These are phyloP conservation scores for Meleagris gallopavo DNA, from an alignment of 2,113 vertebrate genomes.

Conservation along the genomic window DNA sequence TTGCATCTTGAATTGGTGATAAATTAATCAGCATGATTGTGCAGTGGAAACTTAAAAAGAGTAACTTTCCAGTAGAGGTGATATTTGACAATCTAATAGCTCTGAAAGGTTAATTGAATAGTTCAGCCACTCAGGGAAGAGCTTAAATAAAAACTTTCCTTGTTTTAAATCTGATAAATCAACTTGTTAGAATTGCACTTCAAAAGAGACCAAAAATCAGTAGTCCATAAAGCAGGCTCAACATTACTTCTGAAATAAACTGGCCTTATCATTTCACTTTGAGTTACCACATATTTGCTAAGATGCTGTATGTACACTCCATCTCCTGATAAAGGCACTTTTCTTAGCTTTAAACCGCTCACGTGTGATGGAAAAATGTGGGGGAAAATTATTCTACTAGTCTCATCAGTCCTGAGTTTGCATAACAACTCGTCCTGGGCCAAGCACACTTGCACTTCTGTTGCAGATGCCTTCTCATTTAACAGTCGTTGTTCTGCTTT, in stretches of 20 bases:
- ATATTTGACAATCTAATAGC: not conserved
- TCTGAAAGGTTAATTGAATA: not conserved
- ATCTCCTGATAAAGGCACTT: not conserved
- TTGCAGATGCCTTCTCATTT: not conserved
- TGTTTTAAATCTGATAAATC: too few relatives aligned
- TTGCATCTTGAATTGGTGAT: not conserved
- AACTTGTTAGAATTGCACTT: not conserved
- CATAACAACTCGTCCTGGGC: too few relatives aligned
- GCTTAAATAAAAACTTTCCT: not conserved
- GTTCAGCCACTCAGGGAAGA: not conserved
- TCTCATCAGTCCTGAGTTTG: not conserved
- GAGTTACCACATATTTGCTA: not conserved
- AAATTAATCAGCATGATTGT: not conserved
- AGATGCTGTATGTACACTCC: not conserved
- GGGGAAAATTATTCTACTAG: fast-evolving
- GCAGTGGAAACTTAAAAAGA: not conserved
- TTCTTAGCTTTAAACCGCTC: not conserved
- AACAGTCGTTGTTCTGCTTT: not conserved
- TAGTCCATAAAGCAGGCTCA: not conserved
- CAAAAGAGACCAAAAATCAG: not conserved
- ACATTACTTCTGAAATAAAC: not conserved
- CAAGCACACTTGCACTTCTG: not conserved
- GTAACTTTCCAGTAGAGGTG: not conserved
- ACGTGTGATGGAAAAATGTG: not conserved
- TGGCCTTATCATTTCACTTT: not conserved